Evolutionary conservation across 2,113 vertebrate species (phyloP), one percentile per base, ranked within the genome.

Genomic region (Pelusios castaneus): DNA sequence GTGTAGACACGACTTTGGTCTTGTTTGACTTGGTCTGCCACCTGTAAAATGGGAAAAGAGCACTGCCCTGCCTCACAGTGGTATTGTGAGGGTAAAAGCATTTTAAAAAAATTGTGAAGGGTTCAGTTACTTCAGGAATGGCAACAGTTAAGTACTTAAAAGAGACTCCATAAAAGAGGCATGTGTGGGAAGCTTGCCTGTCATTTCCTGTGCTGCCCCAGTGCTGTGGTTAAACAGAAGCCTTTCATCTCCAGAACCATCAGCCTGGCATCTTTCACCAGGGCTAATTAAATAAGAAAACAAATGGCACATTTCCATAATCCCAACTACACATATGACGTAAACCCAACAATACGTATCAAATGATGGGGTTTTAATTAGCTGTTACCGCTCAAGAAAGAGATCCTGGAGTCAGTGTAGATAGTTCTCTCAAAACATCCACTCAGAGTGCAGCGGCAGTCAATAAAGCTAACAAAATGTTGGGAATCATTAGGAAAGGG

Each of bases 281-380:
- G 89, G 80, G 56, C 67, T 6, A 76, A 47, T 93, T 70, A 41
- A 2, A 93, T 91, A 93, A 92, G 96, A 38, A 94, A 94, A 94
- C 51, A 95, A 63, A 80, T 80, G 54, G 95, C 82, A 93, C 87
- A 45, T 89, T 89, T 94, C 75, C 91, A 14, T 52, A 52, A 52
- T 17, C 51, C 51, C 51, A 49, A 52, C 51, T 52, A 52, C 47
- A 47, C 47, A 47, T 47, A 47, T 10, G 10, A 47, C 91, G 3
- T 52, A 52, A 52, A 17, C 13, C 51, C 51, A 52, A 52, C 51
- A 16, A 52, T 52, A 17, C 16, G 4, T 51, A 51, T 13, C 10
- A 51, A 13, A 51, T 51, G 49, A 52, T 52, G 51, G 51, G 51
- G 51, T 52, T 14, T 52, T 16, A 52, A 52, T 52, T 52, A 52